Percentiles rank a stretch among this genome's conserved stretches.
Evolutionary conservation across 2,888 invertebrate species (phyloP).

Genomic region (Lasius fuliginosus): DNA sequence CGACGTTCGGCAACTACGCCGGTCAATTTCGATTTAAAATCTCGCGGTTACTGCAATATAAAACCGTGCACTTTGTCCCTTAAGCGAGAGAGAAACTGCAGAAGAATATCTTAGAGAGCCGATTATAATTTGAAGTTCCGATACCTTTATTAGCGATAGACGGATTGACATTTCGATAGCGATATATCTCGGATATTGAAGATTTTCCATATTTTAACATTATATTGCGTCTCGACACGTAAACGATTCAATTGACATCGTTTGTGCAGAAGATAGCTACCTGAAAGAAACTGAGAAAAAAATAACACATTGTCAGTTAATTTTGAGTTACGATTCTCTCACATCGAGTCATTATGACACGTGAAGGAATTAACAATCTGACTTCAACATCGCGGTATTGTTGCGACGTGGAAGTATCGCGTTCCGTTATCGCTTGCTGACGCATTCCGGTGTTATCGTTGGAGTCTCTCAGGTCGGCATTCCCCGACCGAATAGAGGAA

Average conservation of each 20-base stretch:
- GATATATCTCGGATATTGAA: not conserved
- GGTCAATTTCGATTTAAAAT: constrained; percentile 35
- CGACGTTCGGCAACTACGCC: constrained; percentile 28
- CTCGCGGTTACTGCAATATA: not conserved
- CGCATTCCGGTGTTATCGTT: constrained; percentile 49
- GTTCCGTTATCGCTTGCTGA: constrained; percentile 25
- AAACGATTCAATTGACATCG: not conserved
- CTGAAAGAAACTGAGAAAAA: not conserved
- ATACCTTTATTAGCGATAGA: too few relatives aligned
- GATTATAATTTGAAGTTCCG: too few relatives aligned
- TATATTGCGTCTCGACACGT: not conserved
- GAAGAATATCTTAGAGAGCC: not conserved
- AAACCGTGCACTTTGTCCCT: not conserved
- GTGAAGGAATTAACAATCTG: not conserved
- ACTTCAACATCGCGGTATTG: constrained; percentile 12
- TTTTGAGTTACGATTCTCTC: not conserved
- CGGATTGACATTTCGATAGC: not conserved
- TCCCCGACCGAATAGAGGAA: constrained; percentile 41
- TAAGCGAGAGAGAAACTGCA: not conserved
- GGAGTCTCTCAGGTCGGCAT: constrained; percentile 45
- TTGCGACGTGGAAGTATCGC: constrained; percentile 5
- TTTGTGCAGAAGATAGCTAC: not conserved
- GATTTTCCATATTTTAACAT: not conserved
- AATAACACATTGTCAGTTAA: not conserved
- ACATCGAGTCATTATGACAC: not conserved